Conservation (phyloP, 2,888 invertebrate genomes). For the Vanessa cardui region DNA sequence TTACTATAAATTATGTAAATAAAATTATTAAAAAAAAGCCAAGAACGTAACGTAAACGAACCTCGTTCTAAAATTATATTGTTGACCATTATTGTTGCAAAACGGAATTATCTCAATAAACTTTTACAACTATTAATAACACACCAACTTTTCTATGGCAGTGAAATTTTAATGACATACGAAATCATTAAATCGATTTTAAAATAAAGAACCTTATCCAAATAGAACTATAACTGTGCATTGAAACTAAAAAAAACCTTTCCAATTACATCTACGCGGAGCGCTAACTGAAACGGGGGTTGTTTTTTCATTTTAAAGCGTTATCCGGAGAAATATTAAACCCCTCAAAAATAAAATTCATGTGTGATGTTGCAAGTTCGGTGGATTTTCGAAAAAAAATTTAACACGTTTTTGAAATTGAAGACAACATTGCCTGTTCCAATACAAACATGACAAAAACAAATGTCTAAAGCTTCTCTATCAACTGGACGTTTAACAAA, state of each 20-base stretch:
- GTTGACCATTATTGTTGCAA: too few species aligned
- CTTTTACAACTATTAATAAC: too few species aligned
- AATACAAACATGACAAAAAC: too few species aligned
- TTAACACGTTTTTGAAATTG: neutral
- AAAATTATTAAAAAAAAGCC: too few species aligned
- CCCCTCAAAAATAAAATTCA: neutral
- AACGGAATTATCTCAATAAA: too few species aligned
- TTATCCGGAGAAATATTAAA: conserved; percentile 7
- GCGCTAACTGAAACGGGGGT: neutral
- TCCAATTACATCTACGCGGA: neutral
- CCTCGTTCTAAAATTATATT: too few species aligned
- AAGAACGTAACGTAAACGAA: too few species aligned
- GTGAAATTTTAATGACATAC: too few species aligned
- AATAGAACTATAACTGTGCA: neutral
- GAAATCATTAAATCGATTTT: neutral
- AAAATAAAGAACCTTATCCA: neutral
- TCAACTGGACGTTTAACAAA: too few species aligned
- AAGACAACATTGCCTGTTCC: neutral
- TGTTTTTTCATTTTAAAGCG: conserved; percentile 3
- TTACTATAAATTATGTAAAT: too few species aligned
- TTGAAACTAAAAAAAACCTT: neutral
- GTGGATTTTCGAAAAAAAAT: neutral
- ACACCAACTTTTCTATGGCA: too few species aligned
- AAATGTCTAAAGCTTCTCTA: too few species aligned
- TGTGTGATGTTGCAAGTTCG: neutral